Evolutionary conservation across 92 coral and sea anemone species (phyloP).

Genomic region (Metridium senile): DNA sequence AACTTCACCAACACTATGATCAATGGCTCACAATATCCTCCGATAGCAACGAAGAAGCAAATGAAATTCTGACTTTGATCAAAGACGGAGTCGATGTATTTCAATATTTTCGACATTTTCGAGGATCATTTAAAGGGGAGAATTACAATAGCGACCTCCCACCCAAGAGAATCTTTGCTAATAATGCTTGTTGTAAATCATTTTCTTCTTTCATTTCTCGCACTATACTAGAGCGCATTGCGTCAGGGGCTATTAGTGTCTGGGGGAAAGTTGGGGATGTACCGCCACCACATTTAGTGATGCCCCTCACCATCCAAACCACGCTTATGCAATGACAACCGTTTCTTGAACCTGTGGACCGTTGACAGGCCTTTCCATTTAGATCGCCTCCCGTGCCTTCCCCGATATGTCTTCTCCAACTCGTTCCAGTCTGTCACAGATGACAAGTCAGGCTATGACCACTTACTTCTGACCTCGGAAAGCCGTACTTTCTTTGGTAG

Average conservation of each 20-base stretch:
- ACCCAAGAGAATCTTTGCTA: constrained; percentile 12
- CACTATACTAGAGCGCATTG: constrained; percentile 24
- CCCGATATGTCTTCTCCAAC: constrained; percentile 38
- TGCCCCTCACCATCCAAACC: constrained; percentile 24
- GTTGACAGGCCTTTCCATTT: constrained; percentile 29
- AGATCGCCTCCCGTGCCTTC: constrained; percentile 29
- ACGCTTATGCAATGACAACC: constrained; percentile 27
- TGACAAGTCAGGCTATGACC: constrained; percentile 58
- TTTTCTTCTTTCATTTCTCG: constrained; percentile 20
- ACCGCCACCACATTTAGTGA: constrained; percentile 35
- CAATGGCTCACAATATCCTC: not conserved
- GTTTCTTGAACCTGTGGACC: constrained; percentile 31
- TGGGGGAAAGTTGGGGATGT: constrained; percentile 36
- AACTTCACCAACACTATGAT: constrained; percentile 21
- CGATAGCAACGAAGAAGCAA: not conserved
- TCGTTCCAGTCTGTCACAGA: constrained; percentile 49
- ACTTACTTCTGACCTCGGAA: constrained; percentile 28
- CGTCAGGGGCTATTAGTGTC: constrained; percentile 38
- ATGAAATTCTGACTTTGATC: constrained; percentile 10
- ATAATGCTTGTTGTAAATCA: constrained; percentile 39
- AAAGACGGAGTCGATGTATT: constrained; percentile 17
- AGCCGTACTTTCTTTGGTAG: constrained; percentile 59
- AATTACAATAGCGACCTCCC: constrained; percentile 28
- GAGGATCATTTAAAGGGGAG: constrained; percentile 16
- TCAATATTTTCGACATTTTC: constrained; percentile 22